phyloP scores from a whole-genome alignment of 2,888 invertebrate species.

The Athripsodes cinereus region DNA sequence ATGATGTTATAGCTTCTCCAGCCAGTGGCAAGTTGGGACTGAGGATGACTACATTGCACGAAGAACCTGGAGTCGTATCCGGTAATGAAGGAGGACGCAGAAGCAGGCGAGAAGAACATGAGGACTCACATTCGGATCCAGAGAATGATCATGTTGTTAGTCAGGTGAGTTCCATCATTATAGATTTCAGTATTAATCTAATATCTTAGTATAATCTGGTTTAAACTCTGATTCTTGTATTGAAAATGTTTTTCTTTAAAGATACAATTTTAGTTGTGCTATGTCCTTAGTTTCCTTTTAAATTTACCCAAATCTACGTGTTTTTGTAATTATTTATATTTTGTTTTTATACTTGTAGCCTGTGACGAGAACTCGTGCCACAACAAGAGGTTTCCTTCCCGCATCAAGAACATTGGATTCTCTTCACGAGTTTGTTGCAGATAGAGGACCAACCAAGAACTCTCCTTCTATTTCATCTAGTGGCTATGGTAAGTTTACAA shows the following conservation, averaged over 20 bases:
- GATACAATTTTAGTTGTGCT: no score
- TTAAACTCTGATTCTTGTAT: no score
- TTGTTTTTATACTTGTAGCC: conserved; percentile 36
- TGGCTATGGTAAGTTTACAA: conserved; percentile 65
- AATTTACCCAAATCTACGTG: not conserved
- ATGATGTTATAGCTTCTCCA: conserved; percentile 68
- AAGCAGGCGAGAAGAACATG: conserved; percentile 31
- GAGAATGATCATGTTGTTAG: conserved; percentile 32
- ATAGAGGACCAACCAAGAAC: conserved; percentile 44
- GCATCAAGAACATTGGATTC: conserved; percentile 85
- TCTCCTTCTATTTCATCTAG: conserved; percentile 75
- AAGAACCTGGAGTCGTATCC: conserved; percentile 55
- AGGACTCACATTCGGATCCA: conserved; percentile 48
- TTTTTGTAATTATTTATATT: conserved; percentile 2
- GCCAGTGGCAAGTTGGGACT: conserved; percentile 79
- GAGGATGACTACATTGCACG: conserved; percentile 88
- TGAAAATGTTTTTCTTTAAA: no score
- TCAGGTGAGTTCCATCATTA: conserved; percentile 37
- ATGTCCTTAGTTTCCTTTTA: not conserved
- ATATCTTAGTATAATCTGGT: no score
- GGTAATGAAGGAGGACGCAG: conserved; percentile 25
- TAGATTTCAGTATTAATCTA: no score
- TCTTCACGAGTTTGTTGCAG: conserved; percentile 67
- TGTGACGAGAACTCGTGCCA: conserved; percentile 37
- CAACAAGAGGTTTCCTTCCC: conserved; percentile 51